Evolutionary conservation across 2,888 invertebrate genomes (phyloP), one percentile per base, ranked within the genome.

Genomic region (Brachyopa scutellaris): DNA sequence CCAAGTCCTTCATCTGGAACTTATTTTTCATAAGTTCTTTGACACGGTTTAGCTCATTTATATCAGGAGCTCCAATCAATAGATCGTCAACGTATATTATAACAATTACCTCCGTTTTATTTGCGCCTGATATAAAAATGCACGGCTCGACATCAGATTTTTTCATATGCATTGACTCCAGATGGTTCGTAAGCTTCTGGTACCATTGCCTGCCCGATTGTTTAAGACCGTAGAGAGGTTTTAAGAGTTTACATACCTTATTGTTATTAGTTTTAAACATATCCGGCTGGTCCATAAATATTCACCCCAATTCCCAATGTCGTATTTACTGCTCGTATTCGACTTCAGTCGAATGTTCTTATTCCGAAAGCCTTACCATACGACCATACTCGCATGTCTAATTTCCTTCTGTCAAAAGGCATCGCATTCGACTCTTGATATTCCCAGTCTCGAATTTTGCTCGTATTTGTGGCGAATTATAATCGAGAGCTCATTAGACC

Each of bases 151-250:
- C 31, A 47, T 11, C 11, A 1, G 47, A 47, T 26, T 55, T 17
- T 19, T 53, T 57, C 19, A 67, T 21, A 7, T 13, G 9, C 19
- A 76, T 66, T 5, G 8, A 6, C 19, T 36, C 23, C 11, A 76
- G 2, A 42, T 53, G 26, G 5, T 2, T 38, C n/a, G 51, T 53
- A 1, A 67, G 6, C n/a, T 55, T 74, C 29, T 38, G 11, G 15
- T 74, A 29, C 64, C 73, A 64, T 1, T 64, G 19, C 19, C 49
- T 62, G 26, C 73, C 82, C 45, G 69, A 67, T n/a, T 85, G 73
- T 19, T 73, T 64, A n/a, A 66, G 7, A 1, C 49, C 59, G 15
- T 59, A 51, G 7, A 70, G 31, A 47, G 51, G 61, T 21, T 51
- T 11, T 31, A 45, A 15, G 2, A 61, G 21, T 23, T 36, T 23